Base-by-base conservation (phyloP, 2,888 invertebrate genomes). In the Stomorhina lunata region DNA sequence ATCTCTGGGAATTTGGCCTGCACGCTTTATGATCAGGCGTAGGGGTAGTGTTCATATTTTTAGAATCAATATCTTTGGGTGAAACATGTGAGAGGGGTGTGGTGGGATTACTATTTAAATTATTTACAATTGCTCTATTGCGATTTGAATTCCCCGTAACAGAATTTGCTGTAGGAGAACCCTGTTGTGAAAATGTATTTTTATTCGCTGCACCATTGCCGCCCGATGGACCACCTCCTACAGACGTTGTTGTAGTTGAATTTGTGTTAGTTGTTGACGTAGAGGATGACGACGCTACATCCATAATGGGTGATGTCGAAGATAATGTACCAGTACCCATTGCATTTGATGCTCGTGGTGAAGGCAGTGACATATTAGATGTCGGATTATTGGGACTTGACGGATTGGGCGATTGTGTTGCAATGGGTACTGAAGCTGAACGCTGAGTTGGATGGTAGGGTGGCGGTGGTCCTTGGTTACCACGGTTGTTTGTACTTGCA, bases 401-500 rank as follows among this genome's bases (percentile, higher is more conserved):
- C 0, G 95, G 95, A 90, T 94, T 95, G 10, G 95, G 95, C 86
- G 95, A 95, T 87, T 95, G 94, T 86, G 94, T 93, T 43, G 95
- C 94, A 84, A 95, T 95, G 50, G 95, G 95, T 84, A 95, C 95
- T 86, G 95, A 95, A 37, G 95, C 94, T 72, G 95, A 95, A 80
- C 95, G 92, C 75, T 94, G 94, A 25, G 95, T 94, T 88, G 94
- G 95, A 90, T 95, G 95, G 43, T 95, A 95, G 12, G 95, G 95
- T 20, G 95, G 95, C 17, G 95, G 95, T n/a, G 95, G 95, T 4
- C 95, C 95, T 91, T 95, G 95, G 85, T 75, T 82, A 2, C 93
- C 91, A 76, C 93, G 89, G 34, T 66, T 77, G 27, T 22, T 63
- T 40, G 93, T 91, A 72, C 92, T 81, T 59, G 76, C 15, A 22